Evolutionary conservation across 2,113 vertebrate species (phyloP).

Genomic region (Rhinoptilus africanus): DNA sequence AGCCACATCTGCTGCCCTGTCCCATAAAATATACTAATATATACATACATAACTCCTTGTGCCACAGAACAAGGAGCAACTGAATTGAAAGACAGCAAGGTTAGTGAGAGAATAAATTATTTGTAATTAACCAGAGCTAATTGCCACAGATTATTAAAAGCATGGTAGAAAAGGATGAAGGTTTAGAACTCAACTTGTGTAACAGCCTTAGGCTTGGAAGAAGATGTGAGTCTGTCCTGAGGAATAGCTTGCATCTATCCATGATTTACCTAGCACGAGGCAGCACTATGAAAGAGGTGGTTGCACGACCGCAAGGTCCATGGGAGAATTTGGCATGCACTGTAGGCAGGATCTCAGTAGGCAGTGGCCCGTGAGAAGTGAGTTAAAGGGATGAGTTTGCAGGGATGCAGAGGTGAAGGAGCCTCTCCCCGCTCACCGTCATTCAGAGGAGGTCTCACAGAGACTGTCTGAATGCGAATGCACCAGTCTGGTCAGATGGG

Average conservation of each 20-base stretch:
- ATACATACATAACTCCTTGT: neutral
- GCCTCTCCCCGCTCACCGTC: neutral
- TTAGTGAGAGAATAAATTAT: neutral
- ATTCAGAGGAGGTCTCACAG: too few relatives aligned
- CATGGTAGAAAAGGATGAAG: neutral
- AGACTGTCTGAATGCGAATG: neutral
- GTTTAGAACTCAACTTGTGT: neutral
- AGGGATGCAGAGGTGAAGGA: neutral
- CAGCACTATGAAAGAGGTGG: neutral
- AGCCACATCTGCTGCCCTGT: neutral
- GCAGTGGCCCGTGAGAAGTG: fast-evolving
- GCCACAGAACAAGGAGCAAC: neutral
- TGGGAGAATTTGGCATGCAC: neutral
- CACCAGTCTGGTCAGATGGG: neutral
- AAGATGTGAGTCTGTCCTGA: neutral
- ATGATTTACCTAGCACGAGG: neutral
- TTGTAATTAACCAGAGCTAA: neutral
- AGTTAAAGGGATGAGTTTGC: neutral
- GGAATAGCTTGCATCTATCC: neutral
- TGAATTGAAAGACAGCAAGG: neutral
- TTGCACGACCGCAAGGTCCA: fast-evolving
- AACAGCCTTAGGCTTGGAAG: neutral
- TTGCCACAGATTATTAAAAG: neutral
- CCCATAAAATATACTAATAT: neutral
- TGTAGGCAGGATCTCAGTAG: neutral